Percentiles rank a stretch among this genome's conserved stretches.
These are phyloP conservation scores for Himalopsyche japonica DNA, from an alignment of 2,888 invertebrate species.

Conservation along the genomic window DNA sequence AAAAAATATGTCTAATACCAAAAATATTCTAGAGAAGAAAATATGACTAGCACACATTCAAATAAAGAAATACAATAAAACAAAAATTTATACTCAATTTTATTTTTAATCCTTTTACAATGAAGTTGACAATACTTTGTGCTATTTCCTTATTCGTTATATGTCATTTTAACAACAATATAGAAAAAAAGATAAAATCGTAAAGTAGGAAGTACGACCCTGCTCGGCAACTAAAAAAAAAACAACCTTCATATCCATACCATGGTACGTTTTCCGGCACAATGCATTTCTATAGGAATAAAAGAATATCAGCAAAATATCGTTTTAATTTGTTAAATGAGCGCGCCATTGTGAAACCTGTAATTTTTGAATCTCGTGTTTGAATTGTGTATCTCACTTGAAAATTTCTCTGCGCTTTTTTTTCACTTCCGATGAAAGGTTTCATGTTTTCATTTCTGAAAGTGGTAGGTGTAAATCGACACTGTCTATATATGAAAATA, in stretches of 20 bases:
- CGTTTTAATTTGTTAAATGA: neutral
- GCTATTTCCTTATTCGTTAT: neutral
- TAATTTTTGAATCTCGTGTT: conserved; percentile 7
- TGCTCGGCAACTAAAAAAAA: neutral
- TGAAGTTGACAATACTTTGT: neutral
- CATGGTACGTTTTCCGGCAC: neutral
- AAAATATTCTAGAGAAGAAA: too few relatives aligned
- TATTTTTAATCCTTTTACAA: too few relatives aligned
- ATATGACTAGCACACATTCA: too few relatives aligned
- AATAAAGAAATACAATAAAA: too few relatives aligned
- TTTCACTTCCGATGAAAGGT: neutral
- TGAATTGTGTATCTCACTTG: neutral
- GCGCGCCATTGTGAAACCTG: neutral
- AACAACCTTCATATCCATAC: neutral
- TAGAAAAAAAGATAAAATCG: neutral
- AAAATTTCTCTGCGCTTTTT: neutral
- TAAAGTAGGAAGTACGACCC: neutral
- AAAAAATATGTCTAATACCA: too few relatives aligned
- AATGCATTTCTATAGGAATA: neutral
- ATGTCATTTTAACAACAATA: neutral
- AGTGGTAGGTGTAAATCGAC: neutral
- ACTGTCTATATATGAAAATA: too few relatives aligned
- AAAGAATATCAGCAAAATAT: neutral
- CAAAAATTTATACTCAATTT: too few relatives aligned
- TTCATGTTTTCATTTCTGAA: neutral